Conservation (phyloP, 2,888 invertebrate species). For the Bimastos eiseni region DNA sequence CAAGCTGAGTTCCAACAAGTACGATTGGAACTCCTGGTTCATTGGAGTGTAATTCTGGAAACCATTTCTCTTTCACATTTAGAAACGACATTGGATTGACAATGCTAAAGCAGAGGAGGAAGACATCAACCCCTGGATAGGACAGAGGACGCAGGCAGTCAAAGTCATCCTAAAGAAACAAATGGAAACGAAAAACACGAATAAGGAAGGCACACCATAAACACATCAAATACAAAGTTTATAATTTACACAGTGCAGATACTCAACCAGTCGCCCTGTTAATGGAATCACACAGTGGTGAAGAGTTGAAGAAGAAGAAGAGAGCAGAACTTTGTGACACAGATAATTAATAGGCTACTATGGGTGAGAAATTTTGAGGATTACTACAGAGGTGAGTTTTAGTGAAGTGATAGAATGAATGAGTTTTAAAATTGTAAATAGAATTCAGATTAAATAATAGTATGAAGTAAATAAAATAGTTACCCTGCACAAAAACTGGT, state of each 20-base stretch:
- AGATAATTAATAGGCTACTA: neutral
- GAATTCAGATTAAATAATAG: neutral
- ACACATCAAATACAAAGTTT: constrained; percentile 4
- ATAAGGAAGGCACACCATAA: neutral
- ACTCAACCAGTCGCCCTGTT: neutral
- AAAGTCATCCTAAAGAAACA: constrained; percentile 77
- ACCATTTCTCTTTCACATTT: constrained; percentile 83
- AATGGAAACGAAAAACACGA: neutral
- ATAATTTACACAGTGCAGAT: neutral
- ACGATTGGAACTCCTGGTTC: constrained; percentile 63
- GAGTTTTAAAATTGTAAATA: neutral
- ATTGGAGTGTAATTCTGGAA: constrained; percentile 72
- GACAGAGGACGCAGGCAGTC: constrained; percentile 85
- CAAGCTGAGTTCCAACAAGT: constrained; percentile 73
- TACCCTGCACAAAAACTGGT: too few relatives aligned
- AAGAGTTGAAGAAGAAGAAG: neutral
- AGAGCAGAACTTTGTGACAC: neutral
- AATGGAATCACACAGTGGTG: neutral
- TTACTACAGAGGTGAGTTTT: neutral
- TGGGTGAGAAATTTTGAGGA: neutral
- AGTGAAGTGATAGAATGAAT: neutral
- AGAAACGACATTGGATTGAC: constrained; percentile 84
- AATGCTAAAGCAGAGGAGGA: constrained; percentile 89
- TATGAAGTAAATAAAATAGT: too few relatives aligned
- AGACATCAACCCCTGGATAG: constrained; percentile 89